These are phyloP conservation scores for Colletes gigas DNA, from an alignment of 1,140 invertebrate genomes.

Conservation along the genomic window DNA sequence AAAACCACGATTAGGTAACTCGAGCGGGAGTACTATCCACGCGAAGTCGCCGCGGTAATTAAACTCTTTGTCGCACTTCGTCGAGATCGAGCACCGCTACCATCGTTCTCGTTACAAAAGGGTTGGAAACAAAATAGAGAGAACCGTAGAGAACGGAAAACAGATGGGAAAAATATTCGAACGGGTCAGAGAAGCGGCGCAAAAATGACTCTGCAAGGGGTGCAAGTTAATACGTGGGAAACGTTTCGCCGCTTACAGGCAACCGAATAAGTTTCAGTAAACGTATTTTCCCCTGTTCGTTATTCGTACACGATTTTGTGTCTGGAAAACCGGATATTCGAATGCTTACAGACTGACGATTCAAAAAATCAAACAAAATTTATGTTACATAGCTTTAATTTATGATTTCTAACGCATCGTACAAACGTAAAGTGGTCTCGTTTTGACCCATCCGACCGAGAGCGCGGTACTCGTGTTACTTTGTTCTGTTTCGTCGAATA, in stretches of 20 bases:
- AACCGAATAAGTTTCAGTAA: background rate
- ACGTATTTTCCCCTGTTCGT: no score
- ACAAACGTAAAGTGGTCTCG: no score
- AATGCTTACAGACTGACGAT: no score
- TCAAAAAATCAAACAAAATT: no score
- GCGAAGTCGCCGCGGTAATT: constrained; percentile 40
- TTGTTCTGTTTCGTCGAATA: background rate
- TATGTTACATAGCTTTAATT: no score
- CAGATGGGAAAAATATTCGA: constrained; percentile 8
- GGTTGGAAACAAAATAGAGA: background rate
- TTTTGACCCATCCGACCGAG: no score
- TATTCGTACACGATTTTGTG: no score
- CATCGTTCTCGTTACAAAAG: background rate
- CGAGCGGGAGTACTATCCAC: constrained; percentile 24
- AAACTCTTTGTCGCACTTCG: constrained; percentile 45
- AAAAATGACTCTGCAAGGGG: background rate
- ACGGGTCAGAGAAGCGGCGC: constrained; percentile 3
- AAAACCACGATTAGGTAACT: constrained; percentile 42
- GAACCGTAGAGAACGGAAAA: background rate
- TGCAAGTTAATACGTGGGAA: no score
- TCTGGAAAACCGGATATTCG: no score
- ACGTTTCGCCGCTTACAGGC: no score
- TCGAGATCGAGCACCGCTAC: constrained; percentile 21
- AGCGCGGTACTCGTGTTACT: no score
- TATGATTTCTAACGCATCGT: no score